A percentile compares a stretch with the other conserved stretches of the same genome.
Conservation (phyloP, 2,797 vertebrate genomes). For the Amphiprion clarkii region DNA sequence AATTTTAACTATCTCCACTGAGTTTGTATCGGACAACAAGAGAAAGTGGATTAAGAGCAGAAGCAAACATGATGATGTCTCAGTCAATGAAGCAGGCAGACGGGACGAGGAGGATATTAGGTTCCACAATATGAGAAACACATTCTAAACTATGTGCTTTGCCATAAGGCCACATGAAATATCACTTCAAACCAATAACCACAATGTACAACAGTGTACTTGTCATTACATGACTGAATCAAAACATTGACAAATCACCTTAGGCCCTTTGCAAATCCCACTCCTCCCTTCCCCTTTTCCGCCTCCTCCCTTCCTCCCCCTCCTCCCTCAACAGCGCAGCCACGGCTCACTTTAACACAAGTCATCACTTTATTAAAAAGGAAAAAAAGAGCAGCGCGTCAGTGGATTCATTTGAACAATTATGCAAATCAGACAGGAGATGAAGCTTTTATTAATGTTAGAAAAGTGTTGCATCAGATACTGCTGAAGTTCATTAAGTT, state of each 20-base stretch:
- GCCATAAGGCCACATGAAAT: slow-evolving; percentile 55
- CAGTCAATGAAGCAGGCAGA: slow-evolving; percentile 45
- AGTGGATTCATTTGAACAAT: slow-evolving; percentile 85
- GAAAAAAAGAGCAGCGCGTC: slow-evolving; percentile 60
- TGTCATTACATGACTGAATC: slow-evolving; percentile 76
- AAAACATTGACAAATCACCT: slow-evolving; percentile 78
- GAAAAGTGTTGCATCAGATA: slow-evolving; percentile 83
- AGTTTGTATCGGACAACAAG: slow-evolving; percentile 34
- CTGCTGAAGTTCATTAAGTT: slow-evolving; percentile 80
- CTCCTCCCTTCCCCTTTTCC: slow-evolving; percentile 47
- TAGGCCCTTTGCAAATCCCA: slow-evolving; percentile 66
- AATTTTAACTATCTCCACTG: slow-evolving; percentile 1
- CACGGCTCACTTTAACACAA: slow-evolving; percentile 67
- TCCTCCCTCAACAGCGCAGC: slow-evolving; percentile 49
- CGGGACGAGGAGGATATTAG: slow-evolving; percentile 35
- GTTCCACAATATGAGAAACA: slow-evolving; percentile 47
- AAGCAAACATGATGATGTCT: slow-evolving; percentile 37
- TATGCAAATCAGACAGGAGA: slow-evolving; percentile 83
- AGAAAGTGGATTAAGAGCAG: slow-evolving; percentile 28
- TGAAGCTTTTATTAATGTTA: slow-evolving; percentile 84
- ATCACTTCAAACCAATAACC: slow-evolving; percentile 73
- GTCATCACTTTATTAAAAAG: slow-evolving; percentile 77
- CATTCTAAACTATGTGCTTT: slow-evolving; percentile 21
- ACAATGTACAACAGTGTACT: slow-evolving; percentile 49
- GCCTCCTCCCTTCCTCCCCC: slow-evolving; percentile 7